Conservation (phyloP, 2,797 vertebrate species). For the Lates japonicus region DNA sequence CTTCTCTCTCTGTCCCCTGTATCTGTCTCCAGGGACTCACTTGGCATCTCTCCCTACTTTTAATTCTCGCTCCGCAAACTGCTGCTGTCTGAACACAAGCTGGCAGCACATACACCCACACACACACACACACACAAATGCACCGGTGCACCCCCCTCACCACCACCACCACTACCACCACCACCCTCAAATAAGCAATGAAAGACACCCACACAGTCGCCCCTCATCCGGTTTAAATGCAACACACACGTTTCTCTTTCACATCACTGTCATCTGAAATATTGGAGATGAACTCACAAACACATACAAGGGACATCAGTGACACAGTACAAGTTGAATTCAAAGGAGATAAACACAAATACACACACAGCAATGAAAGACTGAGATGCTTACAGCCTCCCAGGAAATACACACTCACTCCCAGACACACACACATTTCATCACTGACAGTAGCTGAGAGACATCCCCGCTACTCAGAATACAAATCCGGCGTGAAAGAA, state of each 20-base stretch:
- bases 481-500: conserved; percentile 62
- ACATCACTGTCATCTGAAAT: conserved; percentile 70
- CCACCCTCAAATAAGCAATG: conserved; percentile 40
- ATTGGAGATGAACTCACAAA: conserved; percentile 61
- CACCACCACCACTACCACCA: no score
- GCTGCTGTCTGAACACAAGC: conserved; percentile 83
- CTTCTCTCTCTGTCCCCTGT: conserved; percentile 81
- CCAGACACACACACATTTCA: conserved; percentile 45
- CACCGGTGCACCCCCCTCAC: conserved; percentile 5
- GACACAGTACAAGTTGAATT: conserved; percentile 67
- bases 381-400: conserved; percentile 60
- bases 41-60: conserved; percentile 85
- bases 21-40: conserved; percentile 83
- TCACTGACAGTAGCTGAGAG: conserved; percentile 60
- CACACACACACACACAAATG: conserved; percentile 44
- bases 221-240: conserved; percentile 49
- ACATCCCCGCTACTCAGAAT: conserved; percentile 45
- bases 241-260: conserved; percentile 31
- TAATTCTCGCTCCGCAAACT: conserved; percentile 84
- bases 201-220: conserved; percentile 53
- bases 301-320: conserved; percentile 55
- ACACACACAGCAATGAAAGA: conserved; percentile 59
- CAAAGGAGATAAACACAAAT: conserved; percentile 68
- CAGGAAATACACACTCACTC: conserved; percentile 52
- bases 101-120: conserved; percentile 53